phyloP scores from a whole-genome alignment of 2,888 invertebrate genomes.

The Chironomus riparius region DNA sequence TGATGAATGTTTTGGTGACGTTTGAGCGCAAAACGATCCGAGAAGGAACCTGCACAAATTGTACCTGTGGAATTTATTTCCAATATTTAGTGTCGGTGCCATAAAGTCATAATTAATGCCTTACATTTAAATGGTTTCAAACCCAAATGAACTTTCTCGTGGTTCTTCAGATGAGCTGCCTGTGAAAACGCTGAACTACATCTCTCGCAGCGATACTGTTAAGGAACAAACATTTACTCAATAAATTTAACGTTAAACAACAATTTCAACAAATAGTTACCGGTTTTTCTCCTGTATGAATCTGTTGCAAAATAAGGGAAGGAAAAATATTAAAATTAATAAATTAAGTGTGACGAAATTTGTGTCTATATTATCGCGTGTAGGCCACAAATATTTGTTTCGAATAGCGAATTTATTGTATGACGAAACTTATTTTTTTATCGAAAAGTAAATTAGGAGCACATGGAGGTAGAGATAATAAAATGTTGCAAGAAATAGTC shows the following conservation, averaged over 20 bases:
- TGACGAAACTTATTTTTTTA: not conserved
- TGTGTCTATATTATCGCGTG: too few species aligned
- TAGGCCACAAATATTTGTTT: too few species aligned
- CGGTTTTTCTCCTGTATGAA: slow-evolving; percentile 60
- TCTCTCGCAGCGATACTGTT: slow-evolving; percentile 61
- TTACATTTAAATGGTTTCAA: slow-evolving; percentile 77
- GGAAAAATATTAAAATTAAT: not conserved
- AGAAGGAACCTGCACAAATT: slow-evolving; percentile 69
- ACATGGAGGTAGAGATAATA: too few species aligned
- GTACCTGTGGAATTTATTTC: not conserved
- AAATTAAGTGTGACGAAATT: not conserved
- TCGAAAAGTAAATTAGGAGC: not conserved
- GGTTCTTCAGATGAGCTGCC: slow-evolving; percentile 80
- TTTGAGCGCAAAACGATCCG: slow-evolving; percentile 77
- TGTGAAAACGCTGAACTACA: slow-evolving; percentile 87
- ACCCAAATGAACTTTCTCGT: slow-evolving; percentile 59
- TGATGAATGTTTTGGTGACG: slow-evolving; percentile 80
- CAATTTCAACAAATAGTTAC: not conserved
- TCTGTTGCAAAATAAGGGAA: slow-evolving; percentile 35
- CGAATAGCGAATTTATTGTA: too few species aligned
- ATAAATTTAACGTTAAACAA: not conserved
- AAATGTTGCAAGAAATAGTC: too few species aligned
- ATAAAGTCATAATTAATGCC: slow-evolving; percentile 35
- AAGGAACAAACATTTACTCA: not conserved
- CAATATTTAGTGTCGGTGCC: not conserved